Evolutionary conservation across 2,888 invertebrate genomes (phyloP).

Genomic region (Zaprionus obscuricornis): DNA sequence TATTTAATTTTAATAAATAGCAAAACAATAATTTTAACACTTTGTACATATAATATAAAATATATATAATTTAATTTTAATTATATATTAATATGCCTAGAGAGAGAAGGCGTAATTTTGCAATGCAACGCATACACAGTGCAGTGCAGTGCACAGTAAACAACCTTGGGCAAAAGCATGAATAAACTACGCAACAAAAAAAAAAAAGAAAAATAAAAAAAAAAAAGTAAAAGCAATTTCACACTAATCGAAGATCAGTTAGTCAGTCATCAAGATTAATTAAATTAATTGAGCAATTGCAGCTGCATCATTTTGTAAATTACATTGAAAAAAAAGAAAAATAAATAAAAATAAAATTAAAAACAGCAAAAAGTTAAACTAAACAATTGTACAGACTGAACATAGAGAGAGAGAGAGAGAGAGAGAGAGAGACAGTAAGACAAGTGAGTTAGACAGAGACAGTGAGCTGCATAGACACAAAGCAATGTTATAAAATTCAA

Average conservation of each 20-base stretch:
- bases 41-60: no score
- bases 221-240: neutral
- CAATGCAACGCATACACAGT: no score
- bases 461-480: no score
- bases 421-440: neutral
- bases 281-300: conserved; percentile 55
- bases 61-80: no score
- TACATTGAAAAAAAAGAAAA: conserved; percentile 38
- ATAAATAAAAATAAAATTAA: conserved; percentile 11
- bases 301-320: conserved; percentile 40
- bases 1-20: no score
- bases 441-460: no score
- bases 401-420: neutral
- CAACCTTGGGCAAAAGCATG: conserved; percentile 3
- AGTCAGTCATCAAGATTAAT: conserved; percentile 49
- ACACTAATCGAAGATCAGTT: conserved; percentile 41
- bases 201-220: neutral
- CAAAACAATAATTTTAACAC: no score
- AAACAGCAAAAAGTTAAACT: conserved; percentile 65
- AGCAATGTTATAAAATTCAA: conserved; percentile 39
- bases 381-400: conserved; percentile 42
- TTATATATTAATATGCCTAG: no score
- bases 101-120: no score
- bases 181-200: neutral
- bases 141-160: no score